Base-by-base conservation (phyloP, 1,140 invertebrate species). In the Polyergus mexicanus region DNA sequence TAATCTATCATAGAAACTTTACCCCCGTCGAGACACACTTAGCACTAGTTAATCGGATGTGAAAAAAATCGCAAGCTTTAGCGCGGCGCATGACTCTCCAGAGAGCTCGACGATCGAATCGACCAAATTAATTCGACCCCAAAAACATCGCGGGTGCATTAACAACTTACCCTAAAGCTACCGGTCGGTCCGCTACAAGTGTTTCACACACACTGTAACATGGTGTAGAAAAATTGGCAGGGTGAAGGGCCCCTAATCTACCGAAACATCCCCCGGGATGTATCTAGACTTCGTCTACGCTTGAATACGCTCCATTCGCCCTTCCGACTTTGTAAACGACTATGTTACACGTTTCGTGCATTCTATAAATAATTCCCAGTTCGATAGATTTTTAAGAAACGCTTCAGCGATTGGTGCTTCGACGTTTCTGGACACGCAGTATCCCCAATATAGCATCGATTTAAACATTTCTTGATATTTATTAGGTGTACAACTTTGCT, bases 81-180 rank as follows among this genome's bases (percentile, higher is more conserved):
- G 13, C 63, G 77, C 51, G 47, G 74, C 47, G 81, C 56, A 6
- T 60, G 44, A 84, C 44, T 91, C 87, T 89, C 85, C 13, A 51
- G 91, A 87, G 88, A 91, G 62, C 54, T 28, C 19, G 44, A 88
- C 85, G 91, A 94, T 94, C 88, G 92, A 92, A 92, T 92, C 91
- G 88, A 92, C 84, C 90, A 94, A 95, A 95, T 94, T 94, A 94
- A 94, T 94, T 94, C 93, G 91, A 93, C 91, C 92, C 92, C 88
- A 92, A 94, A 94, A 94, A 95, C 93, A 94, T 93, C 90, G 92
- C 86, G 86, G 89, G 88, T 86, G 91, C 93, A 94, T 94, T 94
- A 93, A 91, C 92, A 94, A 90, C 90, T 93, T 92, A 92, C 91
- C 89, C 90, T 91, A 83, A 74, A 91, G 89, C 89, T 86, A 78